Evolutionary conservation across 2,113 vertebrate genomes (phyloP).

Genomic region (Anoplopoma fimbria): DNA sequence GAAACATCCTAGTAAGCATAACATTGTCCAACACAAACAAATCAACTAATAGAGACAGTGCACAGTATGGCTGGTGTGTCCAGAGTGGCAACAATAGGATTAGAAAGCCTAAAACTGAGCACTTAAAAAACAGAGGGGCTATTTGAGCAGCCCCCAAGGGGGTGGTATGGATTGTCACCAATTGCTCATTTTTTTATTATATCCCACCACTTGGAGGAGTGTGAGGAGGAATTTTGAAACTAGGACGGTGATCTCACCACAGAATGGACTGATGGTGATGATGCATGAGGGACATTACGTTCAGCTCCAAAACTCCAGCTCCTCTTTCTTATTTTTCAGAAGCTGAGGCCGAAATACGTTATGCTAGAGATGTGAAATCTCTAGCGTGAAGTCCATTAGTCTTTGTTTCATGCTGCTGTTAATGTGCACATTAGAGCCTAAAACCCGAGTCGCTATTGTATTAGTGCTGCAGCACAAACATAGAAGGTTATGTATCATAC

Average conservation of each 20-base stretch:
- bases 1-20: constrained; percentile 25
- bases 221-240: constrained; percentile 73
- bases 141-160: constrained; percentile 46
- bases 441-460: not conserved
- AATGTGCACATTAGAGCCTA: not conserved
- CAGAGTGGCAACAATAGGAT: constrained; percentile 40
- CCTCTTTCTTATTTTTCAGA: constrained; percentile 70
- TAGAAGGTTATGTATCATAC: not conserved
- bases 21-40: constrained; percentile 40
- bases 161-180: constrained; percentile 60
- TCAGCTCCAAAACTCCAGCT: constrained; percentile 71
- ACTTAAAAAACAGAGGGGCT: constrained; percentile 49
- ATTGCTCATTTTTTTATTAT: constrained; percentile 56
- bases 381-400: constrained; percentile 37
- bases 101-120: constrained; percentile 32
- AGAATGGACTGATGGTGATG: constrained; percentile 74
- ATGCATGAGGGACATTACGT: constrained; percentile 80
- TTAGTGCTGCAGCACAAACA: not conserved
- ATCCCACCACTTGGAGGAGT: constrained; percentile 71
- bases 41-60: constrained; percentile 35
- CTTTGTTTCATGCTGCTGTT: constrained; percentile 18
- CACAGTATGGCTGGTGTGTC: constrained; percentile 14
- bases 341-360: constrained; percentile 33
- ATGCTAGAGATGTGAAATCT: constrained; percentile 8
- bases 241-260: constrained; percentile 73